phyloP scores from a whole-genome alignment of 2,888 invertebrate genomes.

The Cephonodes hylas region DNA sequence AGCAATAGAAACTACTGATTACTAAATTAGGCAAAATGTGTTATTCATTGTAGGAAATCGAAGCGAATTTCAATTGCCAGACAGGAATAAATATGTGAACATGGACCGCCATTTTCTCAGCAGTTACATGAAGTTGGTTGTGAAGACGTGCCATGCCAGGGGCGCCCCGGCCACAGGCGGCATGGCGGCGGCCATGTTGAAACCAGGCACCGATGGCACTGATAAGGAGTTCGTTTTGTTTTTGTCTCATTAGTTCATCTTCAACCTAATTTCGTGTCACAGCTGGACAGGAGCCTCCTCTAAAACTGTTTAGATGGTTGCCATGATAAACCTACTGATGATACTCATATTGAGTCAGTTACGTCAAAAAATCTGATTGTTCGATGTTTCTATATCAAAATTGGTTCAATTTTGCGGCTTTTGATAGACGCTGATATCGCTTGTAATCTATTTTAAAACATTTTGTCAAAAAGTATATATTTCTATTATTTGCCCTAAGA shows the following conservation, averaged over 20 bases:
- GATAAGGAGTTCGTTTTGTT: slow-evolving; percentile 50
- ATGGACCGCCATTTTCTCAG: slow-evolving; percentile 84
- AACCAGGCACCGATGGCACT: slow-evolving; percentile 51
- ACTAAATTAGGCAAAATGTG: too few species aligned
- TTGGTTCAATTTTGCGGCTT: too few species aligned
- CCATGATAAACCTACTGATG: too few species aligned
- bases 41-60: slow-evolving; percentile 64
- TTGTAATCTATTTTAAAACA: too few species aligned
- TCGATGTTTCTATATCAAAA: too few species aligned
- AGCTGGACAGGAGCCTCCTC: background rate
- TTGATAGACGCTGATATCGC: too few species aligned
- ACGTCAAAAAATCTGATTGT: too few species aligned
- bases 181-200: slow-evolving; percentile 84
- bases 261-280: background rate
- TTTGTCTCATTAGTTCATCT: background rate
- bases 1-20: too few species aligned
- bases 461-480: too few species aligned
- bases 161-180: slow-evolving; percentile 85
- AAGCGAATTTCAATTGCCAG: slow-evolving; percentile 83
- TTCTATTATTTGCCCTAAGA: too few species aligned
- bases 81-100: slow-evolving; percentile 85
- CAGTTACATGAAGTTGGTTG: slow-evolving; percentile 82
- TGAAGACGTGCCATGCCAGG: slow-evolving; percentile 81
- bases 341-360: too few species aligned
- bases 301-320: too few species aligned